A percentile compares a stretch with the other conserved stretches of the same genome.
Evolutionary conservation across 1,140 invertebrate genomes (phyloP).

Genomic region (Acromyrmex charruanus): DNA sequence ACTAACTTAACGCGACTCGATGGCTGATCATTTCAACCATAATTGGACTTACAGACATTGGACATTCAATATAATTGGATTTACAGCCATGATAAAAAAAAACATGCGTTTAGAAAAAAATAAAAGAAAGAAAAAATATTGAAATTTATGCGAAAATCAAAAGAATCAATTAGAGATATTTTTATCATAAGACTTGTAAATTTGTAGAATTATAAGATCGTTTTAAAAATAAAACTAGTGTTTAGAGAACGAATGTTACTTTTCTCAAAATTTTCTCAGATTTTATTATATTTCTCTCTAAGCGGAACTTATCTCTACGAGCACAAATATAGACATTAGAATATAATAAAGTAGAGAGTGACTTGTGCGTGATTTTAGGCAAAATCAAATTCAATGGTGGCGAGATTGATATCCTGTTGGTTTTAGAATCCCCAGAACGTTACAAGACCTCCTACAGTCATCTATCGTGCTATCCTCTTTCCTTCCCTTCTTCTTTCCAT

Average conservation of each 20-base stretch:
- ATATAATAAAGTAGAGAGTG: slow-evolving; percentile 34
- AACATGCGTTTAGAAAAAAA: not conserved
- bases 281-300: not conserved
- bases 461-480: slow-evolving; percentile 66
- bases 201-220: not conserved
- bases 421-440: slow-evolving; percentile 67
- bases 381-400: slow-evolving; percentile 67
- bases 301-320: not conserved
- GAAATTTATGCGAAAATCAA: not conserved
- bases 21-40: slow-evolving; percentile 37
- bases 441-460: slow-evolving; percentile 76
- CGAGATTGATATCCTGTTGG: slow-evolving; percentile 75
- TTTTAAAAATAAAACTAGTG: not conserved
- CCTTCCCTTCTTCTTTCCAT: not conserved
- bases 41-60: slow-evolving; percentile 6
- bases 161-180: not conserved
- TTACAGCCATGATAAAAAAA: not conserved
- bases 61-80: slow-evolving; percentile 21
- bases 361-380: slow-evolving; percentile 42
- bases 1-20: slow-evolving; percentile 74
- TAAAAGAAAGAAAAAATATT: not conserved
- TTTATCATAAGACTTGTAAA: not conserved
- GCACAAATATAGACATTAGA: not conserved
- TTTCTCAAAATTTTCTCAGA: not conserved
- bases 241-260: not conserved